A percentile compares a stretch with the other conserved stretches of the same genome.
phyloP scores from a whole-genome alignment of 2,888 invertebrate species.

The Artemia sinica region DNA sequence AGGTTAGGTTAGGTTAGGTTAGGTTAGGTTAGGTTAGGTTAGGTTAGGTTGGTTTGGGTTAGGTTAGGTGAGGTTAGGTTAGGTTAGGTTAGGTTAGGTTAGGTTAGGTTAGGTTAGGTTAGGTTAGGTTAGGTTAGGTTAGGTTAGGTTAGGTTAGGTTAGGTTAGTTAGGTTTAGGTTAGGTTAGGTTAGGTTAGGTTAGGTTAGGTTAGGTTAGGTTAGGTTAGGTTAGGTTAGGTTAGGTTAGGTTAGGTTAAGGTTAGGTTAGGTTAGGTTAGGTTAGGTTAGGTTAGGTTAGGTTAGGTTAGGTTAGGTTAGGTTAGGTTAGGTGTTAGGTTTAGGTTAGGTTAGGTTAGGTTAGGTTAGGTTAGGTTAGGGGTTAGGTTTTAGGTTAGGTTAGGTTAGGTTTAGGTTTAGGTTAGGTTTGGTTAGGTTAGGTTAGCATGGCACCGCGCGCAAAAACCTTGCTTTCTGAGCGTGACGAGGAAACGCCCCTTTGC shows the following conservation, averaged over 20 bases:
- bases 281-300: constrained; percentile 28
- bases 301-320: constrained; percentile 27
- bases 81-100: constrained; percentile 26
- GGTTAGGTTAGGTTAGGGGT: constrained; percentile 24
- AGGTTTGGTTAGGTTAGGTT: constrained; percentile 26
- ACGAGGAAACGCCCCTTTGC: no score
- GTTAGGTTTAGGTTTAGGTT: constrained; percentile 25
- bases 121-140: constrained; percentile 27
- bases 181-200: constrained; percentile 28
- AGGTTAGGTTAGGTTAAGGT: constrained; percentile 28
- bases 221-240: constrained; percentile 28
- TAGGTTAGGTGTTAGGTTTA: constrained; percentile 25
- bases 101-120: constrained; percentile 26
- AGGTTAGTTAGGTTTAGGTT: constrained; percentile 24
- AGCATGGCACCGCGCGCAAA: no score
- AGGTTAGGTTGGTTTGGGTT: constrained; percentile 18
- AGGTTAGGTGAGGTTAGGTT: constrained; percentile 10
- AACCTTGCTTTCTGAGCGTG: no score
- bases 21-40: constrained; percentile 24
- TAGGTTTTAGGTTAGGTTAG: no score
- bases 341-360: constrained; percentile 26
- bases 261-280: constrained; percentile 25
- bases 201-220: constrained; percentile 27
- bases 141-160: constrained; percentile 25
- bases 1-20: constrained; percentile 25